These are phyloP conservation scores for Troilus luridus DNA, from an alignment of 2,888 invertebrate genomes.

Conservation along the genomic window DNA sequence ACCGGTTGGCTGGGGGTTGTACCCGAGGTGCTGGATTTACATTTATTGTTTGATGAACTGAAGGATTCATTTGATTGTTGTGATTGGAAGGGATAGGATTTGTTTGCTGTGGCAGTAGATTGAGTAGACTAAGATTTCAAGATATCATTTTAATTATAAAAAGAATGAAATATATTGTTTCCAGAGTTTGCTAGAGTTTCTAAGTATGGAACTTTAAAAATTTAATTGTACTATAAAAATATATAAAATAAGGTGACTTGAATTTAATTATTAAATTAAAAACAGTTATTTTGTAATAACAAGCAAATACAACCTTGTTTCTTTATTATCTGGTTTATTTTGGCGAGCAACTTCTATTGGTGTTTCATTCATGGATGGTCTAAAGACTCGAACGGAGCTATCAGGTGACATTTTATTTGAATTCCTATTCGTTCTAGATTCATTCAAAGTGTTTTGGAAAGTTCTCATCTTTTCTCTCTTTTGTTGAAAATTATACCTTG, in stretches of 20 bases:
- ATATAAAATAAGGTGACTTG: background rate
- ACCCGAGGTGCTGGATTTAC: no score
- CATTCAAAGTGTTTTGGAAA: background rate
- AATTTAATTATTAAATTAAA: background rate
- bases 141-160: background rate
- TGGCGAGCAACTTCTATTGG: background rate
- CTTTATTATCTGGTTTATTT: background rate
- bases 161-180: no score
- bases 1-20: no score
- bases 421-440: background rate
- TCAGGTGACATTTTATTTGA: background rate
- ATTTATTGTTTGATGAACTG: no score
- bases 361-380: background rate
- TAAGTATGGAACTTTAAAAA: no score
- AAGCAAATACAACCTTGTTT: background rate
- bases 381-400: background rate
- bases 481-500: background rate
- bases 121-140: no score
- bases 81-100: no score
- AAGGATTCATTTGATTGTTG: no score
- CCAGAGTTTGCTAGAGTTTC: no score
- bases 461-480: background rate
- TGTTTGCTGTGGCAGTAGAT: no score
- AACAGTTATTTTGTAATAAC: background rate
- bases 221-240: no score